Evolutionary conservation across 2,113 vertebrate species (phyloP).

Genomic region (Charina bottae): DNA sequence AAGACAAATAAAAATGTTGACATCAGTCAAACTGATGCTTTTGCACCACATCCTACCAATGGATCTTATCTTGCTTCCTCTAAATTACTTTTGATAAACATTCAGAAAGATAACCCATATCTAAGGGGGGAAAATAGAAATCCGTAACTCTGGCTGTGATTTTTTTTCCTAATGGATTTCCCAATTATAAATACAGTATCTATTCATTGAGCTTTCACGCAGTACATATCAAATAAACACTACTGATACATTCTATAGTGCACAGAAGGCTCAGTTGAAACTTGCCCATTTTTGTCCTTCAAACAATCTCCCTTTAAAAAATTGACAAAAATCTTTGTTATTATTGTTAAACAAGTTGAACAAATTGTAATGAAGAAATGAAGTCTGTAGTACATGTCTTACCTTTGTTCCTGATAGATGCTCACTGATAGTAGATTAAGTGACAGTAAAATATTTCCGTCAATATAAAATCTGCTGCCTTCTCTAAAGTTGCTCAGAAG

Average conservation of each 20-base stretch:
- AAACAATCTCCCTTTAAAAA: neutral
- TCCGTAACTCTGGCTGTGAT: neutral
- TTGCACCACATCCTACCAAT: constrained; percentile 7
- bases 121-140: neutral
- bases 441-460: neutral
- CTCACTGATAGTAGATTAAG: neutral
- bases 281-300: neutral
- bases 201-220: neutral
- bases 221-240: neutral
- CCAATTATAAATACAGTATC: neutral
- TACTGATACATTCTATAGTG: neutral
- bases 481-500: neutral
- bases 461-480: neutral
- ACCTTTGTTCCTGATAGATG: neutral
- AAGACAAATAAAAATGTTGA: constrained; percentile 18
- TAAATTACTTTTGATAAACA: constrained; percentile 3
- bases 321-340: neutral
- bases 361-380: neutral
- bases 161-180: neutral
- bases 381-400: neutral
- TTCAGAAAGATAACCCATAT: constrained; percentile 13
- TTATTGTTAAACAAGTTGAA: neutral
- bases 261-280: neutral
- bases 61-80: neutral
- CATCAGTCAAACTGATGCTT: neutral